phyloP scores from a whole-genome alignment of 2,888 invertebrate species.

The Lydus trimaculatus region DNA sequence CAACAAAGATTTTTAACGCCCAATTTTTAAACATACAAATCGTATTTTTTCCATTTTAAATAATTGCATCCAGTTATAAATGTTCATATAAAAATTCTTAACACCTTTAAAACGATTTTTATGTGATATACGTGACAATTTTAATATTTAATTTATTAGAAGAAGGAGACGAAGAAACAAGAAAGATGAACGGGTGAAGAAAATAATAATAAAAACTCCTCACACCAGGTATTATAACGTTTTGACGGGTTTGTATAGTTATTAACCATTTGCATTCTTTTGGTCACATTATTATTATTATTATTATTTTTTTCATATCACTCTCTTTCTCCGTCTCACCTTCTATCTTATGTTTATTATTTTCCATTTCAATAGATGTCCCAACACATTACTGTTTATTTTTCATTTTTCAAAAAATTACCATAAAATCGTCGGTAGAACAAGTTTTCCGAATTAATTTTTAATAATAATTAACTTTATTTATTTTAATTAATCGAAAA shows the following conservation, averaged over 20 bases:
- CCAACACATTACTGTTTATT: slow-evolving; percentile 31
- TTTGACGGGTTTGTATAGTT: slow-evolving; percentile 39
- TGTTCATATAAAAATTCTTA: slow-evolving; percentile 30
- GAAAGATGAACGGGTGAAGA: slow-evolving; percentile 17
- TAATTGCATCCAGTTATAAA: slow-evolving; percentile 3
- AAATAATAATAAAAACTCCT: slow-evolving; percentile 14
- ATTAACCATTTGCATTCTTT: slow-evolving; percentile 36
- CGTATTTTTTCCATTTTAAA: slow-evolving; percentile 4
- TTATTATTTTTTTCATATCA: slow-evolving; percentile 22
- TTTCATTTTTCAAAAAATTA: slow-evolving; percentile 17
- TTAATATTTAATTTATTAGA: slow-evolving; percentile 32
- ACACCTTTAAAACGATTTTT: slow-evolving; percentile 28
- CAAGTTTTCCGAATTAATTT: not conserved
- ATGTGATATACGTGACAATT: slow-evolving; percentile 33
- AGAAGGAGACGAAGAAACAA: slow-evolving; percentile 11
- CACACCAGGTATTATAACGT: slow-evolving; percentile 40
- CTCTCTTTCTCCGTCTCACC: no score
- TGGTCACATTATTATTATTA: slow-evolving; percentile 27
- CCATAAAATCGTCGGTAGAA: slow-evolving; percentile 15
- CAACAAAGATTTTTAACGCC: not conserved
- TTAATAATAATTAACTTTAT: not conserved
- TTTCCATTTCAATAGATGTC: not conserved
- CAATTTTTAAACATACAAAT: not conserved
- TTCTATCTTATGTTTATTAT: not conserved
- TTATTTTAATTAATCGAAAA: slow-evolving; percentile 1